Base-by-base conservation (phyloP, 2,113 vertebrate species). In the Circaetus cinerascens region DNA sequence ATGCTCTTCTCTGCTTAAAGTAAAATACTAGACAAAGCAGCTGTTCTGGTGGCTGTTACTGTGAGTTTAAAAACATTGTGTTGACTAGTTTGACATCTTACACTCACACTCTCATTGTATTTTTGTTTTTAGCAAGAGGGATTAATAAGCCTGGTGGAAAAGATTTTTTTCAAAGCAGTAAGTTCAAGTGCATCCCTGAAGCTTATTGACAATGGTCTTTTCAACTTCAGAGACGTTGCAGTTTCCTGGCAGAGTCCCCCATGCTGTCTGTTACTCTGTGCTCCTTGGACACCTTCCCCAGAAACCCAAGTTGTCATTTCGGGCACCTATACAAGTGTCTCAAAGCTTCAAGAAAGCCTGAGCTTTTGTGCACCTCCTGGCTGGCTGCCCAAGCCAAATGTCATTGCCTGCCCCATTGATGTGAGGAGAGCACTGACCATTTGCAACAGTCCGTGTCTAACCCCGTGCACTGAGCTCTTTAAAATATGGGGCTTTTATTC, bases 1-100 rank as follows among this genome's bases (percentile, higher is more conserved):
- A 30, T 36, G 32, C 29, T 87, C 26, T 91, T 89, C 91, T 81
- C 51, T 81, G 73, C 64, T 87, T 87, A 73, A 75, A 96, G 69
- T 46, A 93, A 82, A 92, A 67, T 84, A 85, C 56, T 87, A 91
- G 76, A 85, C 18, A 95, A 84, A 91, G 60, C 64, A 78, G 69
- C 77, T 95, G 40, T 55, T 88, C 75, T 83, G 46, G 75, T 94
- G 63, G 75, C 46, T 5, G 0, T 66, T 90, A 67, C 38, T 4
- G 5, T 69, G 75, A 86, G 26, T 91, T 90, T 51, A 59, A 92
- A 92, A 96, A 30, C 32, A 64, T 21, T 60, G 15, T 43, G 22
- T 56, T 95, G 83, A 81, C 30, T 74, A 41, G 51, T 92, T 71
- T 93, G 88, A 84, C 79, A 72, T 77, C 55, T 77, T 77, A 60